Base-by-base conservation (phyloP, 2,113 vertebrate species). In the Xyliphius kryptos region DNA sequence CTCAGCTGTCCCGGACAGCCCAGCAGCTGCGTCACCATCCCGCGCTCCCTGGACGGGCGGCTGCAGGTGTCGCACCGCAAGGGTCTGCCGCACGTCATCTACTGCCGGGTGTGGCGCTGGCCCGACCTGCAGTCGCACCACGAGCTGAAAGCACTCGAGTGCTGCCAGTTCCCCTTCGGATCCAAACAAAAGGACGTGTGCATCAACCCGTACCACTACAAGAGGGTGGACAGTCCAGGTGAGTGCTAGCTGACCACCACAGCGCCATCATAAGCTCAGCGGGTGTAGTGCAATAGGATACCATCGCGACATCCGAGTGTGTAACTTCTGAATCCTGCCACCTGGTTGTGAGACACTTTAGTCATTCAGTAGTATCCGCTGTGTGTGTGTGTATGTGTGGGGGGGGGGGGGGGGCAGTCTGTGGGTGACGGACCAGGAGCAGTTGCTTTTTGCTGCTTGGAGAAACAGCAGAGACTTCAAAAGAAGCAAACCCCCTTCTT, bases 191-290 rank as follows among this genome's bases (percentile, higher is more conserved):
- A 98, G 83, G 95, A 98, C 36, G 95, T 98, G 69, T 98, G 95
- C 76, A 98, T 97, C 85, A 98, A 98, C 70, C 95, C 95, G 57
- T 98, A 98, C 84, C 95, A 98, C 86, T 98, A 98, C 74, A 97
- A 97, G 81, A 84, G 95, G 2, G 95, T 98, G 38, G 95, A 98
- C 72, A 97, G 94, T 78, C 95, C 95, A 59, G 95, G 95, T 98
- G 80, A 82, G 92, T 11, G 19, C 16, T 6, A 5, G 26, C 16
- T 20, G 9, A 7, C 44, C 11, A 13, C 4, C 11, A 13, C 11
- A 38, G 10, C 1, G 21, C 14, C 36, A 6, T 19, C 26, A 50
- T 20, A 12, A 14, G 15, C 44, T 26, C 5, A 22, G 8, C 13
- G 12, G 15, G 5, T n/a, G 5, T n/a, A 20, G 16, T 17, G 1